These are phyloP conservation scores for Branchellion lobata DNA, from an alignment of 2,888 invertebrate species.

Conservation along the genomic window DNA sequence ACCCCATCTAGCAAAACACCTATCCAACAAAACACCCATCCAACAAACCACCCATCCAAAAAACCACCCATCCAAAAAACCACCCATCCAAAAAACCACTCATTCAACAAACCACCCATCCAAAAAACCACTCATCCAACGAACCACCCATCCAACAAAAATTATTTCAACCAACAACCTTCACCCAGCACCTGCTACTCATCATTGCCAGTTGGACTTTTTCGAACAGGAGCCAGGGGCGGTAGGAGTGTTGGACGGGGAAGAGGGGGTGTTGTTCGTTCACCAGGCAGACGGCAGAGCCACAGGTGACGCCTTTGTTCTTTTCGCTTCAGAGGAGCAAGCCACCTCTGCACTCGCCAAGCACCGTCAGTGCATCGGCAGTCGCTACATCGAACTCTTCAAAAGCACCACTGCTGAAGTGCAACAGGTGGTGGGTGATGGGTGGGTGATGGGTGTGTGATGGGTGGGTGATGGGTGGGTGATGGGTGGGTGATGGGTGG, in stretches of 20 bases:
- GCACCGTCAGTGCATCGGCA: slow-evolving; percentile 91
- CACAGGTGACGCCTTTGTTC: slow-evolving; percentile 96
- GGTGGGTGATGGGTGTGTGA: background rate
- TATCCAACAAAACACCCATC: too few species aligned
- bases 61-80: too few species aligned
- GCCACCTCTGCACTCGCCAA: slow-evolving; percentile 85
- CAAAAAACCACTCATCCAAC: too few species aligned
- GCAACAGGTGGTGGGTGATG: slow-evolving; percentile 77
- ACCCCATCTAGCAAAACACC: too few species aligned
- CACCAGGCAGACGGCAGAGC: slow-evolving; percentile 78
- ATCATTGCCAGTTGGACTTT: slow-evolving; percentile 72
- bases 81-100: too few species aligned
- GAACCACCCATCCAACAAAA: too few species aligned
- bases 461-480: background rate
- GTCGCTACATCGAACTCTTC: slow-evolving; percentile 96
- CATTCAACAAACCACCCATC: too few species aligned
- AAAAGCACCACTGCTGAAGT: slow-evolving; percentile 97
- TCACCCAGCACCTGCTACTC: too few species aligned
- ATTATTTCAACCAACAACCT: too few species aligned
- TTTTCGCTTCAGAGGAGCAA: slow-evolving; percentile 88
- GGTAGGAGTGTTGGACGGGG: slow-evolving; percentile 84
- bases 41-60: too few species aligned
- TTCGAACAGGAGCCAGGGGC: slow-evolving; percentile 85
- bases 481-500: background rate
- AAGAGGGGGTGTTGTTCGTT: slow-evolving; percentile 93